Evolutionary conservation across 1,140 invertebrate genomes (phyloP).

Genomic region (Tachypleus tridentatus): DNA sequence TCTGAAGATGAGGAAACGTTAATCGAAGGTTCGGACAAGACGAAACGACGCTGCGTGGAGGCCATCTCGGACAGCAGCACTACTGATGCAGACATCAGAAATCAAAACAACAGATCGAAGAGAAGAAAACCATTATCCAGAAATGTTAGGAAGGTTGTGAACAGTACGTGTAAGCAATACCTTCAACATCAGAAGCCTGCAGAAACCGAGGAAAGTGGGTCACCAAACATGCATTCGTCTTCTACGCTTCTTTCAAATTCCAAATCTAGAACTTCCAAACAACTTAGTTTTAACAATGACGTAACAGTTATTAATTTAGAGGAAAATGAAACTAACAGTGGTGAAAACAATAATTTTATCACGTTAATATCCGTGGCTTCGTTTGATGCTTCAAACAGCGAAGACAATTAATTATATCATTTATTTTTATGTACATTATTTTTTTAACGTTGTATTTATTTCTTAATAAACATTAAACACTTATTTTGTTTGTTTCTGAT

Average conservation of each 20-base stretch:
- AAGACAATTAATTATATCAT: slow-evolving; percentile 10
- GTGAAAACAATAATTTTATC: slow-evolving; percentile 15
- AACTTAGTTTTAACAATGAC: slow-evolving; percentile 13
- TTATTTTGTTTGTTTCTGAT: no score
- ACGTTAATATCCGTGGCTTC: slow-evolving; percentile 16
- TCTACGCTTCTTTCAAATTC: no score
- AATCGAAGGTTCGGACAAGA: slow-evolving; percentile 13
- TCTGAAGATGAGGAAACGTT: slow-evolving; percentile 15
- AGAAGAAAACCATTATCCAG: slow-evolving; percentile 15
- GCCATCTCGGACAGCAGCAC: slow-evolving; percentile 13
- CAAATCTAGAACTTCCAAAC: slow-evolving; percentile 4
- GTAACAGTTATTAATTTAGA: slow-evolving; percentile 16
- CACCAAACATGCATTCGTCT: not conserved
- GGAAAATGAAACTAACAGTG: slow-evolving; percentile 14
- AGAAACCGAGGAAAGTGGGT: slow-evolving; percentile 9
- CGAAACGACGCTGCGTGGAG: slow-evolving; percentile 9
- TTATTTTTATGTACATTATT: no score
- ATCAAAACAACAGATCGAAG: not conserved
- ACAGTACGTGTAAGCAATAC: slow-evolving; percentile 16
- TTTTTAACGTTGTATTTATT: no score
- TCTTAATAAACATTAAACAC: no score
- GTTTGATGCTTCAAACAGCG: slow-evolving; percentile 16
- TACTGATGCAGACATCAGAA: slow-evolving; percentile 8
- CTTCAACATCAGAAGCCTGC: slow-evolving; percentile 13
- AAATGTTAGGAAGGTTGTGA: slow-evolving; percentile 14